Percentiles rank a stretch among this genome's conserved stretches.
These are phyloP conservation scores for Etheostoma perlongum DNA, from an alignment of 2,797 vertebrate species.

Conservation along the genomic window DNA sequence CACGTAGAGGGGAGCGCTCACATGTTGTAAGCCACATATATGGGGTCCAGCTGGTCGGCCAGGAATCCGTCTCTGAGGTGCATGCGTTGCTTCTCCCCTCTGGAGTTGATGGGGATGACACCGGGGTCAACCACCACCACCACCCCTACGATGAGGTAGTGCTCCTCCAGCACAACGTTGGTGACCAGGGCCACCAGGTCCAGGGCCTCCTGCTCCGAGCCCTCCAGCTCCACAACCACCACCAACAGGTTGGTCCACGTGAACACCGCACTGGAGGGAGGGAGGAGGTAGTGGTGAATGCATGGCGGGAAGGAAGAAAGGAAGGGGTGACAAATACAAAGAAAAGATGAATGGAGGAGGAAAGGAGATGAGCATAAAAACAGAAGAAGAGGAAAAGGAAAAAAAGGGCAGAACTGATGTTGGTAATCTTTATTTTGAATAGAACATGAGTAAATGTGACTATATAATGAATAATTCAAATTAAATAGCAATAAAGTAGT, in stretches of 20 bases:
- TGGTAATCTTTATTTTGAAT: background rate
- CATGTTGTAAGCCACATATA: constrained; percentile 99
- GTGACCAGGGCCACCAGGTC: constrained; percentile 96
- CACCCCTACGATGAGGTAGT: constrained; percentile 95
- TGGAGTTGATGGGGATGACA: constrained; percentile 96
- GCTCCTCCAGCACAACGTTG: constrained; percentile 95
- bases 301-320: background rate
- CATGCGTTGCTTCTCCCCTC: constrained; percentile 98
- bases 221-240: constrained; percentile 95
- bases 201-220: constrained; percentile 94
- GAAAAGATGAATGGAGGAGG: background rate
- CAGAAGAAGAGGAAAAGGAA: background rate
- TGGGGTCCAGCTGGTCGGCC: constrained; percentile 96
- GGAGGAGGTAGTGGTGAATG: background rate
- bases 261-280: constrained; percentile 89
- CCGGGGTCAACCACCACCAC: constrained; percentile 97
- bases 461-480: background rate
- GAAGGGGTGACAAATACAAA: background rate
- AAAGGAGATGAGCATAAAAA: background rate
- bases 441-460: background rate
- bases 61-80: constrained; percentile 97
- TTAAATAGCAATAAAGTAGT: background rate
- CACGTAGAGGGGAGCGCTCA: constrained; percentile 85
- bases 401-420: background rate
- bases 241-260: constrained; percentile 98